phyloP scores from a whole-genome alignment of 2,113 vertebrate genomes.

The Phaethornis superciliosus region DNA sequence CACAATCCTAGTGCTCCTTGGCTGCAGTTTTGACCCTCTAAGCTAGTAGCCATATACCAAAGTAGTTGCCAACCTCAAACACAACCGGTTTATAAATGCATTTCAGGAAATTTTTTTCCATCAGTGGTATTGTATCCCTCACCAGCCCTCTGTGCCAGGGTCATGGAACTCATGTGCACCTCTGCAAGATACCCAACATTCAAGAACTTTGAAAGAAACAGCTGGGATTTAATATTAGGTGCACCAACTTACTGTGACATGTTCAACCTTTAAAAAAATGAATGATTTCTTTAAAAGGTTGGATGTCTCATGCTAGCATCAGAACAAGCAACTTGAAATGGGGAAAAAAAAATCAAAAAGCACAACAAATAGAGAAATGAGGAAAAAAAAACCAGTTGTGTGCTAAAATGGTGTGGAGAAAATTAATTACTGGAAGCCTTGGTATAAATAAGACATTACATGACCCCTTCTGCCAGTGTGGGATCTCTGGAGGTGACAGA shows the following conservation, averaged over 20 bases:
- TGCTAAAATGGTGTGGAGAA: conserved; percentile 27
- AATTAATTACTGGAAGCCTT: conserved; percentile 44
- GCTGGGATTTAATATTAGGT: conserved; percentile 72
- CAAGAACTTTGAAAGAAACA: conserved; percentile 72
- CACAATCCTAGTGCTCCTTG: neutral
- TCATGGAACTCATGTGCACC: neutral
- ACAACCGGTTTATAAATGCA: neutral
- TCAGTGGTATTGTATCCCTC: neutral
- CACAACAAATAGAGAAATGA: conserved; percentile 41
- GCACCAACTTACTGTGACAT: conserved; percentile 70
- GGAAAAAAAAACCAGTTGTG: neutral
- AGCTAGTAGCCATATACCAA: neutral
- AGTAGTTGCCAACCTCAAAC: neutral
- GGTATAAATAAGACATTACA: conserved; percentile 49
- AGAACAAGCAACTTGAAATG: conserved; percentile 62
- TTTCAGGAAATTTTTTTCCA: neutral
- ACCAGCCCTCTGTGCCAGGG: neutral
- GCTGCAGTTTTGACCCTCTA: neutral
- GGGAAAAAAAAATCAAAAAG: conserved; percentile 24
- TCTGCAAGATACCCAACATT: conserved; percentile 18
- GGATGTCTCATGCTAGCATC: conserved; percentile 71
- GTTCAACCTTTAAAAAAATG: conserved; percentile 83
- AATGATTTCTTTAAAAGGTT: conserved; percentile 86
- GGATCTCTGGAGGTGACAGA: conserved; percentile 43
- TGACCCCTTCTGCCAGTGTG: conserved; percentile 33